Conservation (phyloP, 2,113 vertebrate species). For the Ahaetulla prasina region DNA sequence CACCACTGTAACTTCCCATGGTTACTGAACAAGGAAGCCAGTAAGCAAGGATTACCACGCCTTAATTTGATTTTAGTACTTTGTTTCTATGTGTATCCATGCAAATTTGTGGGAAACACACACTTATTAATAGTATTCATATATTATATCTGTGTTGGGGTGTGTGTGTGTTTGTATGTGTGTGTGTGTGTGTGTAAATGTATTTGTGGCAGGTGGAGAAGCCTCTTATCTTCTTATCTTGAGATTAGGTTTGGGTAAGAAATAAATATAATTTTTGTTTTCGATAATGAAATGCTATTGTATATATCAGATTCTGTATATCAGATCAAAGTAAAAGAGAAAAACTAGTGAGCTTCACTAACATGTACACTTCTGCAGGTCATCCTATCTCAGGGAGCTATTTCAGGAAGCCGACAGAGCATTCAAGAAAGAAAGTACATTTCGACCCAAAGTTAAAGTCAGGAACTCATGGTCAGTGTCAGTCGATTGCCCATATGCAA, state of each 20-base stretch:
- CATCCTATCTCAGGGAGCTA: not conserved
- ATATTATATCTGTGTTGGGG: not conserved
- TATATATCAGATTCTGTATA: not conserved
- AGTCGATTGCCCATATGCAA: not conserved
- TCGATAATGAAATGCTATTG: not conserved
- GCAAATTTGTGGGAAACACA: not conserved
- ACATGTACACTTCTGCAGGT: not conserved
- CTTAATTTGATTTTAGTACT: not conserved
- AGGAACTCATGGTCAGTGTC: not conserved
- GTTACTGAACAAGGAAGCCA: not conserved
- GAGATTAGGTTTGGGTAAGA: not conserved
- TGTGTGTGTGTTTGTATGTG: too few relatives aligned
- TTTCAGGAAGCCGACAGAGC: accelerated
- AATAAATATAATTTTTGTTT: not conserved
- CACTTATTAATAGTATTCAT: not conserved
- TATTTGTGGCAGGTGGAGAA: not conserved
- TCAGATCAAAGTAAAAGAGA: not conserved
- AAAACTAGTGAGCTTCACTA: not conserved
- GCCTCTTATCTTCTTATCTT: not conserved
- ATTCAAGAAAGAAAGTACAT: not conserved
- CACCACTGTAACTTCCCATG: not conserved
- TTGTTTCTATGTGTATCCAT: not conserved
- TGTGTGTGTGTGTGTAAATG: not conserved
- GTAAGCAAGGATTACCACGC: not conserved
- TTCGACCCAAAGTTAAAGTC: accelerated